Conservation (phyloP, 2,113 vertebrate genomes). For the Ophiodon elongatus region DNA sequence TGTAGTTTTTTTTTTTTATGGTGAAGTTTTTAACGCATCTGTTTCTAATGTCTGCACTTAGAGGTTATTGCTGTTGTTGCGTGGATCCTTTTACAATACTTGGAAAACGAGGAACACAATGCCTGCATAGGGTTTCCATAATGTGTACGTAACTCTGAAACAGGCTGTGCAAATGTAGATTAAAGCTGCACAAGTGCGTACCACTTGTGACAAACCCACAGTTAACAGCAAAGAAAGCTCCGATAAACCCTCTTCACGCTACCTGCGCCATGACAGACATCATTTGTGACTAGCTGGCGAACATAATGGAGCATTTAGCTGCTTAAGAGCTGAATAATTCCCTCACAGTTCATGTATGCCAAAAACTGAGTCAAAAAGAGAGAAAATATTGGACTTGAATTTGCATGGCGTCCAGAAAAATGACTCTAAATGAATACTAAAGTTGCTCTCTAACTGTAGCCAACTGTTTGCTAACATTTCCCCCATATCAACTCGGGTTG, state of each 20-base stretch:
- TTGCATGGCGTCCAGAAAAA: neutral
- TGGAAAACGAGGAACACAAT: neutral
- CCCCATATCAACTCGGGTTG: neutral
- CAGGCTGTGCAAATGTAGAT: neutral
- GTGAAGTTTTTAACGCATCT: neutral
- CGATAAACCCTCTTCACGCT: neutral
- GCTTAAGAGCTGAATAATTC: neutral
- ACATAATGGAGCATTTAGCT: neutral
- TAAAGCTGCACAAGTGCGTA: neutral
- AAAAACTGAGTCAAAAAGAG: neutral
- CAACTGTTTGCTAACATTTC: neutral
- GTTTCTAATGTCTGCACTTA: neutral
- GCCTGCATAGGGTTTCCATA: neutral
- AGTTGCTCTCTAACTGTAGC: neutral
- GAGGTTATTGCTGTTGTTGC: neutral
- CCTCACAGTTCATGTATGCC: neutral
- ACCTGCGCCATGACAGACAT: neutral
- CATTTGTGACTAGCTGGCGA: neutral
- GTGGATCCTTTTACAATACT: neutral
- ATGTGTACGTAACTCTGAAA: neutral
- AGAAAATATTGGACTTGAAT: neutral
- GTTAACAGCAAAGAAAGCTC: neutral
- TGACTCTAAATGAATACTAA: neutral
- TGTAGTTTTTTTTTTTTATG: neutral
- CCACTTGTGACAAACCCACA: neutral